These are phyloP conservation scores for Boloria euphrosyne DNA, from an alignment of 2,888 invertebrate genomes.

Conservation along the genomic window DNA sequence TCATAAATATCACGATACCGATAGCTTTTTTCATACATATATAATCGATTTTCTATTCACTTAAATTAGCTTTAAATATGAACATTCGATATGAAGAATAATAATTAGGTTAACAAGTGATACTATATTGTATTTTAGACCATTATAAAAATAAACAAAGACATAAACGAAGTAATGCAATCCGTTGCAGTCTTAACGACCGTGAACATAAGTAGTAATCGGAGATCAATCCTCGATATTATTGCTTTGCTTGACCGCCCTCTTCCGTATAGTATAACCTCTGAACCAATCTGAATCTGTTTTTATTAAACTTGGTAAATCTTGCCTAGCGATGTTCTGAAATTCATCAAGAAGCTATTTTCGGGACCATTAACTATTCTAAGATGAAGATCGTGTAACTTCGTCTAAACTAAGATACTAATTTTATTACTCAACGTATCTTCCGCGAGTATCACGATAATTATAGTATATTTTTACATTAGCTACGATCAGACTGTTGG, in stretches of 20 bases:
- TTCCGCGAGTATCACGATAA: not conserved
- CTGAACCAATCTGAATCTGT: conserved; percentile 5
- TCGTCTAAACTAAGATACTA: conserved; percentile 5
- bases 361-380: conserved; percentile 16
- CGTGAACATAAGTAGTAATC: conserved; percentile 34
- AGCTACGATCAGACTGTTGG: not conserved
- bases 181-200: conserved; percentile 23
- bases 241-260: conserved; percentile 31
- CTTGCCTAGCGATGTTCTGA: conserved; percentile 19
- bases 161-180: conserved; percentile 19
- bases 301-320: conserved; percentile 22
- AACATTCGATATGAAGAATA: too few species aligned
- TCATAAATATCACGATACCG: too few species aligned
- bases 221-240: conserved; percentile 30
- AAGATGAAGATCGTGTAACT: conserved; percentile 2
- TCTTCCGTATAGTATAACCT: conserved; percentile 18
- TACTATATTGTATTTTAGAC: not conserved
- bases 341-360: conserved; percentile 23
- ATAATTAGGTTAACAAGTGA: not conserved
- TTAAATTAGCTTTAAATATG: too few species aligned
- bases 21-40: too few species aligned
- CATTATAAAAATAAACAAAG: not conserved
- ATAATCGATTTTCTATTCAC: too few species aligned
- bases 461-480: not conserved
- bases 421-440: conserved; percentile 11